Conservation (phyloP, 2,797 vertebrate genomes). For the Poeciliopsis turneri region DNA sequence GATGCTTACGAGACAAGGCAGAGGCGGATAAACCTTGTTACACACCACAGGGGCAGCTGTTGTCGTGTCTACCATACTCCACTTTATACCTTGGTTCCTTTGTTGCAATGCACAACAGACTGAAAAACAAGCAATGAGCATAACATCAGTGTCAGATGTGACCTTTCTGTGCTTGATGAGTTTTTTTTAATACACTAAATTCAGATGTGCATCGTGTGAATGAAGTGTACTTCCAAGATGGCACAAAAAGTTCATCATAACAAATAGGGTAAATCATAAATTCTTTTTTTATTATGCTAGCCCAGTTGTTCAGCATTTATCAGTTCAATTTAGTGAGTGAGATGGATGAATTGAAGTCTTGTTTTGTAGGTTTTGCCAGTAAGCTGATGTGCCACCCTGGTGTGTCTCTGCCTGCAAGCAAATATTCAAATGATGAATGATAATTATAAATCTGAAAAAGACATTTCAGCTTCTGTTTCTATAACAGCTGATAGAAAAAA, state of each 20-base stretch:
- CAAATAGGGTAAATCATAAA: neutral
- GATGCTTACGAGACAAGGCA: conserved; percentile 73
- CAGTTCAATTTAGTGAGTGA: conserved; percentile 34
- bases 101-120: conserved; percentile 27
- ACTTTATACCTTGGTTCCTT: conserved; percentile 13
- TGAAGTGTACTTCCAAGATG: conserved; percentile 5
- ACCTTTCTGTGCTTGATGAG: conserved; percentile 16
- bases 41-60: conserved; percentile 49
- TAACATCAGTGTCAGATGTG: neutral
- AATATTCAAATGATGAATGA: conserved; percentile 42
- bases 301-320: conserved; percentile 34
- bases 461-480: conserved; percentile 23
- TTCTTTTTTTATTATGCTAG: neutral
- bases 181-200: conserved; percentile 8
- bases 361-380: conserved; percentile 37
- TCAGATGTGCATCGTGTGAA: conserved; percentile 19
- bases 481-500: conserved; percentile 22
- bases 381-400: conserved; percentile 38
- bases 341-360: conserved; percentile 15
- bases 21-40: conserved; percentile 57
- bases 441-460: conserved; percentile 24
- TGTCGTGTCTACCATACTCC: conserved; percentile 28
- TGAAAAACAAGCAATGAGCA: conserved; percentile 36
- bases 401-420: conserved; percentile 43
- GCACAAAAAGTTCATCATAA: conserved; percentile 2